Evolutionary conservation across 2,113 vertebrate genomes (phyloP).

Genomic region (Felis chaus): DNA sequence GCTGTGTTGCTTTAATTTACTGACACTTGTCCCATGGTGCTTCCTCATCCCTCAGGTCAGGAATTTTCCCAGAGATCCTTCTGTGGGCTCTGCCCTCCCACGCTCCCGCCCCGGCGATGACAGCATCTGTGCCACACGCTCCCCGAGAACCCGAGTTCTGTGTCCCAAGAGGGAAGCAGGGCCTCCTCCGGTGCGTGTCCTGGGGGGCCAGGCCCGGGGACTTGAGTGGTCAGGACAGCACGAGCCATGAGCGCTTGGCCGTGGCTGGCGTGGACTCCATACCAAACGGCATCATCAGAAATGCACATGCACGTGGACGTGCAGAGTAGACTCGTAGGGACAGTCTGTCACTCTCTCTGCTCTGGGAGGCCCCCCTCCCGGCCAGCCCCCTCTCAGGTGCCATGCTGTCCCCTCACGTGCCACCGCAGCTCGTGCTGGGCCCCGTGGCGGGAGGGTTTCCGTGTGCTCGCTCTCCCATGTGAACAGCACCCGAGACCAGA

Average conservation of each 20-base stretch:
- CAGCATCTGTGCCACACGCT: no score
- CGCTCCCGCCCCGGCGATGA: fast-evolving
- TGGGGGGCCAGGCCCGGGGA: fast-evolving
- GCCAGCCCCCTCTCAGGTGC: not conserved
- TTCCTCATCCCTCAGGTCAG: not conserved
- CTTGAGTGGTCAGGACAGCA: fast-evolving
- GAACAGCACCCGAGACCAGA: not conserved
- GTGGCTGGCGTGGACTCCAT: no score
- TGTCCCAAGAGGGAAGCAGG: fast-evolving
- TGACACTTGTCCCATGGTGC: not conserved
- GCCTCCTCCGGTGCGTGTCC: fast-evolving
- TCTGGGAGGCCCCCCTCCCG: fast-evolving
- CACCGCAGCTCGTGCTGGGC: fast-evolving
- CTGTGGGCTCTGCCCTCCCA: fast-evolving
- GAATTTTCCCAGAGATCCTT: not conserved
- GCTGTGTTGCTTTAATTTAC: not conserved
- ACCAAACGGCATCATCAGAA: fast-evolving
- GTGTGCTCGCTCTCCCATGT: fast-evolving
- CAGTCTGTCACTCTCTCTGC: fast-evolving
- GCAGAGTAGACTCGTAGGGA: fast-evolving
- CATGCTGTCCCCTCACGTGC: fast-evolving
- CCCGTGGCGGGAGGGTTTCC: not conserved
- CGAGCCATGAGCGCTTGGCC: fast-evolving
- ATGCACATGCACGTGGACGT: fast-evolving
- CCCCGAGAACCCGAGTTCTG: fast-evolving